These are phyloP conservation scores for Tachina lurida DNA, from an alignment of 2,888 invertebrate species.

Conservation along the genomic window DNA sequence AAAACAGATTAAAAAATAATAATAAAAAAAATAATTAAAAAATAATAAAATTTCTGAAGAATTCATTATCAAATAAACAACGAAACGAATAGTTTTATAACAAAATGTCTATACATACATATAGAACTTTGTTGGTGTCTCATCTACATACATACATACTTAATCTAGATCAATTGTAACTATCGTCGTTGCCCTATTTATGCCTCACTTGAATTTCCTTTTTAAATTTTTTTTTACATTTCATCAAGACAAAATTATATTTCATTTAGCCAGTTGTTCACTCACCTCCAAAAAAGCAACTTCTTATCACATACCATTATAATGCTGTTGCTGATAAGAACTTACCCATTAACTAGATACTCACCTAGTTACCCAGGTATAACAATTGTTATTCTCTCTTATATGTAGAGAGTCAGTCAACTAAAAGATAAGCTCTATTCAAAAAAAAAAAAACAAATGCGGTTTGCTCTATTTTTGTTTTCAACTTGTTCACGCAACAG, in stretches of 20 bases:
- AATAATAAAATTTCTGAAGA: too few relatives aligned
- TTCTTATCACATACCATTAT: conserved; percentile 63
- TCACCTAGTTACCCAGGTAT: conserved; percentile 31
- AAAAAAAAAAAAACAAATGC: conserved; percentile 28
- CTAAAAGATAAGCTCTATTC: conserved; percentile 50
- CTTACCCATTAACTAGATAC: conserved; percentile 45
- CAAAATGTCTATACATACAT: too few relatives aligned
- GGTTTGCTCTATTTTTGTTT: conserved; percentile 33
- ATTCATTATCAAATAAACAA: too few relatives aligned
- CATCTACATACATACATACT: too few relatives aligned
- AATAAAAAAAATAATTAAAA: too few relatives aligned
- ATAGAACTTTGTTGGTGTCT: too few relatives aligned
- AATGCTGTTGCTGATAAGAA: conserved; percentile 60
- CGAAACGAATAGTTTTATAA: too few relatives aligned
- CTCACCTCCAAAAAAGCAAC: conserved; percentile 19
- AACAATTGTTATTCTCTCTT: conserved; percentile 28
- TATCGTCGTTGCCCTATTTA: conserved; percentile 19
- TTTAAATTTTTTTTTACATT: conserved; percentile 16
- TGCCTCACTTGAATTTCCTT: neutral
- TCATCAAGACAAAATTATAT: conserved; percentile 11
- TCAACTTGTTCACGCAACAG: conserved; percentile 25
- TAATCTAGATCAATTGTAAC: too few relatives aligned
- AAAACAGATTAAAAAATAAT: too few relatives aligned
- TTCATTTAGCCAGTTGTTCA: conserved; percentile 16
- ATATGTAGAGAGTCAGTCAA: conserved; percentile 10